Conservation (phyloP, 2,888 invertebrate genomes). For the Salticus scenicus region DNA sequence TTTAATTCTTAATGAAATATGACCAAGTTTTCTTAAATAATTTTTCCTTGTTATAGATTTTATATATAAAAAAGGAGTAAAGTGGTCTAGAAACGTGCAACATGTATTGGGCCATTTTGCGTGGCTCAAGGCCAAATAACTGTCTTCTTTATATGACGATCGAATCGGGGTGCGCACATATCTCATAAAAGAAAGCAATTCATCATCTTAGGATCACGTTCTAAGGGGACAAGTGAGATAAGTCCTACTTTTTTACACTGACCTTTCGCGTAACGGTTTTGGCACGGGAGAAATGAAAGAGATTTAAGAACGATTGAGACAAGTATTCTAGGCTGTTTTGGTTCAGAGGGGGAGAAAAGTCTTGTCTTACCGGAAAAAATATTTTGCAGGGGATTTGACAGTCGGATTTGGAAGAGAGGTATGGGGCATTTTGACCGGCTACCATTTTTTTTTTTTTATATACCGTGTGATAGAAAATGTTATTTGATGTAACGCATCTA, state of each 20-base stretch:
- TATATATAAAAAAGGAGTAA: too few relatives aligned
- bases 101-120: conserved; percentile 48
- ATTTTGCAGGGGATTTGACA: neutral
- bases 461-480: neutral
- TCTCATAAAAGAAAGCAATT: conserved; percentile 53
- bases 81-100: conserved; percentile 20
- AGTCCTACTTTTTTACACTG: neutral
- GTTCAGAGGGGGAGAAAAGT: neutral
- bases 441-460: neutral
- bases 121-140: conserved; percentile 64
- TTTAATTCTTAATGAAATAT: too few relatives aligned
- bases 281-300: neutral
- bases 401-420: neutral
- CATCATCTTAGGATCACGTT: conserved; percentile 24
- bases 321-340: neutral
- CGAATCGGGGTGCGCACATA: conserved; percentile 49
- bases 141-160: conserved; percentile 43
- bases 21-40: too few relatives aligned
- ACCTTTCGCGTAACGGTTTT: neutral
- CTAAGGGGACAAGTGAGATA: neutral
- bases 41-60: too few relatives aligned
- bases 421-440: neutral
- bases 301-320: conserved; percentile 12
- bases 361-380: neutral
- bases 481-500: neutral